Conservation (phyloP, 1,140 invertebrate genomes). For the Lucilia cuprina region DNA sequence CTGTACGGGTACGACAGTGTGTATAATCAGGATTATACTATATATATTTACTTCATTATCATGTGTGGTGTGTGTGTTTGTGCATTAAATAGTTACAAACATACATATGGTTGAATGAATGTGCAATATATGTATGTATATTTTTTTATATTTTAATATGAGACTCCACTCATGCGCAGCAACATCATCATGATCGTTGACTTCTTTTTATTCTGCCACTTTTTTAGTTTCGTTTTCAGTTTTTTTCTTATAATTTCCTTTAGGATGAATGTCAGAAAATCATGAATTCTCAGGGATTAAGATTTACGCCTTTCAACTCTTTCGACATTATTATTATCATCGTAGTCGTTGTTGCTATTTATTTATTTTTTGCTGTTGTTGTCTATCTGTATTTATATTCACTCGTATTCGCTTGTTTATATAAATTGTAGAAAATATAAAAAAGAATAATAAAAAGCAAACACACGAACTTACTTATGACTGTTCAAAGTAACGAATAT, state of each 20-base stretch:
- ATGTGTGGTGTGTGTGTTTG: too few relatives aligned
- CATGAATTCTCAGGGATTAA: constrained; percentile 33
- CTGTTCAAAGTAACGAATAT: not conserved
- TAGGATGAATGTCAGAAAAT: constrained; percentile 27
- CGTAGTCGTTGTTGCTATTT: not conserved
- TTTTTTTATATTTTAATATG: not conserved
- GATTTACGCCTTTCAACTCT: constrained; percentile 35
- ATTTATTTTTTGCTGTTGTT: not conserved
- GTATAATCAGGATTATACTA: too few relatives aligned
- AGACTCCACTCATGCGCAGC: not conserved
- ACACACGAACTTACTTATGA: not conserved
- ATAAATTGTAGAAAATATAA: not conserved
- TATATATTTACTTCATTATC: too few relatives aligned
- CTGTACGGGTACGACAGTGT: too few relatives aligned
- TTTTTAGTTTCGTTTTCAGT: not conserved
- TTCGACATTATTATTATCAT: constrained; percentile 32
- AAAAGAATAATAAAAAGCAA: not conserved
- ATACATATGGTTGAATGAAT: not conserved
- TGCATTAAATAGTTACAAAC: too few relatives aligned
- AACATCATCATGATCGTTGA: constrained; percentile 9
- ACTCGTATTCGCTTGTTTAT: not conserved
- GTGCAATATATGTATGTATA: too few relatives aligned
- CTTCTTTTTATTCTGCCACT: not conserved
- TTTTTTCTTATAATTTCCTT: not conserved
- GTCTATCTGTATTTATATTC: not conserved